Percentiles rank a stretch among this genome's conserved stretches.
These are phyloP conservation scores for Enchytraeus crypticus DNA, from an alignment of 2,888 invertebrate species.

Conservation along the genomic window DNA sequence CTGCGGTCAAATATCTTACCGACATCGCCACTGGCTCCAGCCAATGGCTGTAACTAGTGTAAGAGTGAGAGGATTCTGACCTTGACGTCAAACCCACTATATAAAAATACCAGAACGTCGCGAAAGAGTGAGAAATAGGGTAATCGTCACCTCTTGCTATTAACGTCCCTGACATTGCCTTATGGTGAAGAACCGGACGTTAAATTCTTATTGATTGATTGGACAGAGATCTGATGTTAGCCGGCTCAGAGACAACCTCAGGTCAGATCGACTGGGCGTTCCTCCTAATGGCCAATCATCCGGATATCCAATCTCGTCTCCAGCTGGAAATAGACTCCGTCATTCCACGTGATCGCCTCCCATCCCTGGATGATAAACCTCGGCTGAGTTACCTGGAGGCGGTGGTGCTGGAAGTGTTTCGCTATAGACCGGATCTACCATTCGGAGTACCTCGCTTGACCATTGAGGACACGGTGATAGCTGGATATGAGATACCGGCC, in stretches of 20 bases:
- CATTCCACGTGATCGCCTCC: neutral
- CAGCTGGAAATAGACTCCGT: conserved; percentile 3
- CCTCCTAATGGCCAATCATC: neutral
- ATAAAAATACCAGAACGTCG: too few species aligned
- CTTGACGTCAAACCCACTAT: too few species aligned
- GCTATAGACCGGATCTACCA: conserved; percentile 4
- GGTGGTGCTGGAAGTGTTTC: conserved; percentile 4
- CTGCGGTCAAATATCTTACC: too few species aligned
- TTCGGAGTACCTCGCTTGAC: neutral
- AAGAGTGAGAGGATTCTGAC: too few species aligned
- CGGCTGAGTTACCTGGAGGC: conserved; percentile 2
- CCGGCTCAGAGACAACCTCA: conserved; percentile 5
- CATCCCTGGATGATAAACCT: conserved; percentile 1
- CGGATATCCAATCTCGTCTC: conserved; percentile 1
- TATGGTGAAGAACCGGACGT: too few species aligned
- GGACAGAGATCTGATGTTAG: conserved; percentile 3
- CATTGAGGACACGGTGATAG: neutral
- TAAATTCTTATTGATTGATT: too few species aligned
- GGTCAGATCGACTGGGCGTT: neutral
- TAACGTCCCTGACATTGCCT: too few species aligned
- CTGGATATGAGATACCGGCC: neutral
- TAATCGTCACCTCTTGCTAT: too few species aligned
- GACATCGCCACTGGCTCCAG: too few species aligned
- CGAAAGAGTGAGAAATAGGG: too few species aligned
- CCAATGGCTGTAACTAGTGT: too few species aligned